Conservation (phyloP, 2,797 vertebrate genomes). For the Limosa lapponica region DNA sequence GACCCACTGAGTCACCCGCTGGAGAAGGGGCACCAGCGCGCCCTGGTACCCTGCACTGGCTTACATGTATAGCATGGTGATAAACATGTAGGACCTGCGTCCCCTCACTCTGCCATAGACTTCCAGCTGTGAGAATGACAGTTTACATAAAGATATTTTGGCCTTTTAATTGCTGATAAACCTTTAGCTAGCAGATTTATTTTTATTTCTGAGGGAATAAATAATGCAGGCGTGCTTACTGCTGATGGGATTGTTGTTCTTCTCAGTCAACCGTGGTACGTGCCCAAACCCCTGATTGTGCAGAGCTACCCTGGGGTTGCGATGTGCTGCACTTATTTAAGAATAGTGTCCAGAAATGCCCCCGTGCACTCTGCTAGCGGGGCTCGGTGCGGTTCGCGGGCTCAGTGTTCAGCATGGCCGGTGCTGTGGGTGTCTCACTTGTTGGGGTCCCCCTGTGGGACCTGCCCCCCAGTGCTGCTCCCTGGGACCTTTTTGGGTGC, state of each 20-base stretch:
- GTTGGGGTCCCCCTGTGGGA: fast-evolving
- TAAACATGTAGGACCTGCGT: fast-evolving
- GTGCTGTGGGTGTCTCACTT: neutral
- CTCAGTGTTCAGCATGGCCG: fast-evolving
- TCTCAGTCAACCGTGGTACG: fast-evolving
- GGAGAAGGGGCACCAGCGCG: fast-evolving
- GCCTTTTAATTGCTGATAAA: neutral
- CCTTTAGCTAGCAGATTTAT: neutral
- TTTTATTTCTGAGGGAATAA: neutral
- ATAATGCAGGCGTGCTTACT: neutral
- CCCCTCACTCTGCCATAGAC: fast-evolving
- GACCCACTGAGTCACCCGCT: fast-evolving
- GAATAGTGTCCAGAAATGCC: neutral
- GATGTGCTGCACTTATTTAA: neutral
- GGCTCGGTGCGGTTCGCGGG: fast-evolving
- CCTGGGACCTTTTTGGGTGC: neutral
- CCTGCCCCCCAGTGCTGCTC: neutral
- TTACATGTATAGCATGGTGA: neutral
- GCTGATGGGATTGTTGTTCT: neutral
- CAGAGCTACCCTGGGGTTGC: neutral
- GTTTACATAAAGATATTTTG: neutral
- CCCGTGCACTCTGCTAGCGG: fast-evolving
- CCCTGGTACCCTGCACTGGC: too few species aligned
- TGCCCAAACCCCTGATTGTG: neutral
- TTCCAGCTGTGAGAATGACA: neutral